Evolutionary conservation across 2,113 vertebrate genomes (phyloP), one percentile per base, ranked within the genome.

Genomic region (Caracal caracal): DNA sequence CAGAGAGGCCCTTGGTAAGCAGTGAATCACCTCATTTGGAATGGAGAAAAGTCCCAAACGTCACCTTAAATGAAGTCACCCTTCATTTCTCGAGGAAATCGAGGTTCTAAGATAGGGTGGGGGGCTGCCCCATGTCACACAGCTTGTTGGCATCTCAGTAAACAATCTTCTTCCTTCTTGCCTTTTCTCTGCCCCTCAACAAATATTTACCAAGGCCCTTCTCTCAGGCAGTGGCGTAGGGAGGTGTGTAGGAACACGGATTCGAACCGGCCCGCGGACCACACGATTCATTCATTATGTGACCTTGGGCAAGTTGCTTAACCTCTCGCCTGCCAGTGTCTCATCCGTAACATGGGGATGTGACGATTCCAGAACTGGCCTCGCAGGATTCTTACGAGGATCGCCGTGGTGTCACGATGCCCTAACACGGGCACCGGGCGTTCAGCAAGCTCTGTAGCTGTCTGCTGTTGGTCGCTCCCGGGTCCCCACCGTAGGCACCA

Each of bases 321-420:
- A 15, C 15, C 3, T 78, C 47, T 12, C 11, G 7, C 30, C 63
- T 51, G 6, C 43, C 3, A 1, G 19, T 0, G 68, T 35, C 85
- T 66, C 20, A 0, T 19, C 59, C 16, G 37, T 51, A 49, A 9
- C 16, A 5, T 2, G 9, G 53, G 15, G 4, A 4, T 7, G 24
- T 15, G 71, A 7, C 3, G 49, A 49, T 30, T 2, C 19, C 30
- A 20, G 30, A 56, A 10, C 1, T 12, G 7, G 10, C n/a, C 51
- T 4, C 3, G 0, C 0, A 0, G 22, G 59, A 20, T 10, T n/a
- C 59, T 63, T 10, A 17, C 0, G 3, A 26, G 56, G n/a, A 3
- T 61, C 0, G 2, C 47, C 3, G 1, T 65, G 93, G 53, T 12
- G 73, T 1, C 20, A 6, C 28, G 1, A 2, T 0, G 0, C 35